A percentile compares a stretch with the other conserved stretches of the same genome.
Evolutionary conservation across 2,888 invertebrate species (phyloP).

Genomic region (Oasisia sp.): DNA sequence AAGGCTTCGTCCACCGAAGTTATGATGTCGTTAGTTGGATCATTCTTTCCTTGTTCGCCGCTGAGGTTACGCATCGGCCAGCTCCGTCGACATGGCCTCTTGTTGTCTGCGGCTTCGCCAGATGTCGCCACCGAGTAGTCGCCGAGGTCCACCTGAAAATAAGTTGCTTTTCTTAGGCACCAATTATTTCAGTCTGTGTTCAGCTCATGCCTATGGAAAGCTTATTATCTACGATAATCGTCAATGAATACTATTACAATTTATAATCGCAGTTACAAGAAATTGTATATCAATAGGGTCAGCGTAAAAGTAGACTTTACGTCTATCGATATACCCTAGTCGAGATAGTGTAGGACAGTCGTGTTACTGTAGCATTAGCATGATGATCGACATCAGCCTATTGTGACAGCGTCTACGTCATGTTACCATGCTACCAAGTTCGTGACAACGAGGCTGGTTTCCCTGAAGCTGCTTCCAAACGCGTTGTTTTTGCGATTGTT

Average conservation of each 20-base stretch:
- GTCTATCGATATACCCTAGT: too few species aligned
- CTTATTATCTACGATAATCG: neutral
- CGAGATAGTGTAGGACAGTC: neutral
- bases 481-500: too few species aligned
- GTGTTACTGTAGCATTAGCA: too few species aligned
- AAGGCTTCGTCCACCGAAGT: neutral
- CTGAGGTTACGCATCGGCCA: neutral
- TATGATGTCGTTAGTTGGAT: neutral
- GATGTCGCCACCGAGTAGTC: neutral
- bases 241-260: neutral
- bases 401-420: too few species aligned
- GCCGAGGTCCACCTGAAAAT: neutral
- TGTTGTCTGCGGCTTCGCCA: neutral
- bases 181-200: neutral
- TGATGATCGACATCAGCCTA: too few species aligned
- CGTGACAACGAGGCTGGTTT: too few species aligned
- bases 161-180: neutral
- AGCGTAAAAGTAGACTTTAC: too few species aligned
- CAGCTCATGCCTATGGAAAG: neutral
- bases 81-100: neutral
- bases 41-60: neutral
- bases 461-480: too few species aligned
- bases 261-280: neutral
- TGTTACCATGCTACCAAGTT: too few species aligned
- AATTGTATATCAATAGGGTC: neutral